Evolutionary conservation across 2,888 invertebrate species (phyloP), one percentile per base, ranked within the genome.

Genomic region (Acrocyrtus sp.): DNA sequence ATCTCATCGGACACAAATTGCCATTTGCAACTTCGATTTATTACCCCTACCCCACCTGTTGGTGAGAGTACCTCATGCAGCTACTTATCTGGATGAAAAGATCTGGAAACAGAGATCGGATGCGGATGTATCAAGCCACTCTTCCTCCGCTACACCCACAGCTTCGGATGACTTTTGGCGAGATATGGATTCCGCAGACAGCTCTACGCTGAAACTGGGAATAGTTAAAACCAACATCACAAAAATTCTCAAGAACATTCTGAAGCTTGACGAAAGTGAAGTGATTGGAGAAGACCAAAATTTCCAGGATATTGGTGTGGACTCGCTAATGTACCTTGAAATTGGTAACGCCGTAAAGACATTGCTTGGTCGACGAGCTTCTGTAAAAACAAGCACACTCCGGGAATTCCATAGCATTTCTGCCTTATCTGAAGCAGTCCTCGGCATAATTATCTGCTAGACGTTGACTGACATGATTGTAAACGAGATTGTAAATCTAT

Each of bases 261-360:
- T 65, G 0, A 47, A 54, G 8, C 1, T 54, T 17, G 63, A 43
- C 1, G 26, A 29, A 1, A 12, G 6, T 6, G 65, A 65, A 2
- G 48, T 26, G 8, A 17, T 65, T 3, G 19, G 3, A 2, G 48
- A 19, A 22, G 29, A 47, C 12, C 21, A 15, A 2, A 57, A 54
- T 29, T 69, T 74, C 24, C 19, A 39, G 3, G 57, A 72, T 12
- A 63, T 75, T 58, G 75, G 75, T 0, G 53, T 72, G 34, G 72
- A 72, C 43, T 66, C 66, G 0, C 27, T 72, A 27, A 72, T 72
- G 72, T 43, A 27, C n/a, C 19, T 62, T 1, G 62, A 62, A 24
- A 51, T 62, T 15, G 24, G 19, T 19, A 62, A 62, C n/a, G 17
- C n/a, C 0, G 3, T 60, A 1, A 48, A 60, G 15, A 21, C 27